Conservation (phyloP, 2,113 vertebrate genomes). For the Poeciliopsis occidentalis region DNA sequence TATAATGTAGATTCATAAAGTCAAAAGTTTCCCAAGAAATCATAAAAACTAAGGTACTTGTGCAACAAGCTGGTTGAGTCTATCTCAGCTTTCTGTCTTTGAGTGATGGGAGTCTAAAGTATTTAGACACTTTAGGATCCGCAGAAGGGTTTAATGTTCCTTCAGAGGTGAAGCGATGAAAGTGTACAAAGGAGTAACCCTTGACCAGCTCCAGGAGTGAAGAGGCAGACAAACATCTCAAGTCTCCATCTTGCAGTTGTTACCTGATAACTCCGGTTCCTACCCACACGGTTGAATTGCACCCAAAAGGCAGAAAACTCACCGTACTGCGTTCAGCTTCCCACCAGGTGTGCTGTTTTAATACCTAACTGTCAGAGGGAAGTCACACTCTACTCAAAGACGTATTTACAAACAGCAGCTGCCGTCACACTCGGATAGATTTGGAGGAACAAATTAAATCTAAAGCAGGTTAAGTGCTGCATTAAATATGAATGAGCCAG, state of each 20-base stretch:
- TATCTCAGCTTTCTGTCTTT: conserved; percentile 66
- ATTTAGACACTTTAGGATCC: conserved; percentile 48
- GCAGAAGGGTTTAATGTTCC: conserved; percentile 74
- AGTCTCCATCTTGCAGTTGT: conserved; percentile 57
- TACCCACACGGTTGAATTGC: conserved; percentile 28
- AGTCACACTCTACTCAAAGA: conserved; percentile 51
- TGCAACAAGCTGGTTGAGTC: conserved; percentile 55
- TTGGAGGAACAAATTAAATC: conserved; percentile 37
- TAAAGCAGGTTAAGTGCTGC: conserved; percentile 60
- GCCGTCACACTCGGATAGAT: conserved; percentile 32
- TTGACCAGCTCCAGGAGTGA: conserved; percentile 30
- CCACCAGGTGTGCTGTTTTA: conserved; percentile 34
- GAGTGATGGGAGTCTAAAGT: conserved; percentile 58
- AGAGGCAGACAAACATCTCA: conserved; percentile 61
- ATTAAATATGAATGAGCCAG: conserved; percentile 46
- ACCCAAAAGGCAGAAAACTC: conserved; percentile 25
- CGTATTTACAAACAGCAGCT: conserved; percentile 28
- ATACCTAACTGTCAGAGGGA: conserved; percentile 39
- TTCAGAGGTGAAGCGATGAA: conserved; percentile 58
- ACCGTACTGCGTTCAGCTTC: conserved; percentile 15
- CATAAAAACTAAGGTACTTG: conserved; percentile 47
- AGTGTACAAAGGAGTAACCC: conserved; percentile 51
- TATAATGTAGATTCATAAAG: conserved; percentile 13
- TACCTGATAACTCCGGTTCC: conserved; percentile 44
- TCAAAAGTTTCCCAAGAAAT: conserved; percentile 27